A percentile compares a stretch with the other conserved stretches of the same genome.
Evolutionary conservation across 2,113 vertebrate genomes (phyloP).

Genomic region (Panthera tigris): DNA sequence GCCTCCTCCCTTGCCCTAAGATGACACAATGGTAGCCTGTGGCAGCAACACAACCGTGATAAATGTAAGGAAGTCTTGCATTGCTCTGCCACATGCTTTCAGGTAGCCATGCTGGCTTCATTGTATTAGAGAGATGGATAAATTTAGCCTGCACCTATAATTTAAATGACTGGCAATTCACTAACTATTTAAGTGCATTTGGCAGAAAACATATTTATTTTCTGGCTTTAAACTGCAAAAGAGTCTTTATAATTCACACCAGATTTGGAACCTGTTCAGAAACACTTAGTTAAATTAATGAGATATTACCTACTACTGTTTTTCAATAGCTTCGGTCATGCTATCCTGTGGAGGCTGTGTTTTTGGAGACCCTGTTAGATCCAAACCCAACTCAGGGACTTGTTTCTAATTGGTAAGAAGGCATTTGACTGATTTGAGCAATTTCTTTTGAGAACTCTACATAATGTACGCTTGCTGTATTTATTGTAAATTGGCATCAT

Average conservation of each 20-base stretch:
- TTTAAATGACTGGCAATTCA: conserved; percentile 63
- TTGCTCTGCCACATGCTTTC: neutral
- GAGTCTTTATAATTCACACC: conserved; percentile 71
- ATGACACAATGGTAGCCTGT: neutral
- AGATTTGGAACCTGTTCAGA: conserved; percentile 70
- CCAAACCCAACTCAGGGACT: neutral
- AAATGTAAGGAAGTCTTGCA: neutral
- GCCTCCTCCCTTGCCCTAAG: neutral
- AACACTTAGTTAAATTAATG: conserved; percentile 75
- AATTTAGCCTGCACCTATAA: conserved; percentile 58
- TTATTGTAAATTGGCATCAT: neutral
- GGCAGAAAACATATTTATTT: conserved; percentile 76
- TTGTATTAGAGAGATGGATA: conserved; percentile 17
- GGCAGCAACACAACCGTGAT: neutral
- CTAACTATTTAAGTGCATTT: conserved; percentile 67
- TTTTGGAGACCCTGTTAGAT: conserved; percentile 11
- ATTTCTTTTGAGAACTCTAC: neutral
- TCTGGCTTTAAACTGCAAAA: conserved; percentile 54
- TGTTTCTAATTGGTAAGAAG: conserved; percentile 20
- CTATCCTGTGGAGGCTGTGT: neutral
- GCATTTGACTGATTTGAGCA: neutral
- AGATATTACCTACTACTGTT: conserved; percentile 62
- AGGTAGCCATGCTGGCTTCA: neutral
- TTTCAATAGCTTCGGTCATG: conserved; percentile 38
- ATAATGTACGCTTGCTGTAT: neutral